Percentiles rank a stretch among this genome's conserved stretches.
phyloP scores from a whole-genome alignment of 1,140 invertebrate species.

The Tetramorium simillimum region DNA sequence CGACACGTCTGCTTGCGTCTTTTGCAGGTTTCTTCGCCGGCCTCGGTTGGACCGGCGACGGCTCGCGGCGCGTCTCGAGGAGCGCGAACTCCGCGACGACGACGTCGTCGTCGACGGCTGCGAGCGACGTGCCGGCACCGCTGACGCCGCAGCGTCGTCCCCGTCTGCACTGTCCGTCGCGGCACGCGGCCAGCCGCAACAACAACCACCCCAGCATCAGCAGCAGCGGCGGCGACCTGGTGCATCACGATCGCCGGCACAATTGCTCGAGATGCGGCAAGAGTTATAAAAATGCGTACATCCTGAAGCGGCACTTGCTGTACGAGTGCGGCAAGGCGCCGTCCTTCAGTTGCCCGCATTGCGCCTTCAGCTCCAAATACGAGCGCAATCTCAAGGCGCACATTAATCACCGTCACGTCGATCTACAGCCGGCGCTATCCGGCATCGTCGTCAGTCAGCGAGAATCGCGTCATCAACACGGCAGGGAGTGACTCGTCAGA shows the following conservation, averaged over 20 bases:
- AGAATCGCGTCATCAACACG: constrained; percentile 52
- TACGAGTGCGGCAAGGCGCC: constrained; percentile 86
- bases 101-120: constrained; percentile 71
- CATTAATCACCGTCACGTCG: constrained; percentile 83
- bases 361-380: constrained; percentile 85
- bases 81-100: constrained; percentile 75
- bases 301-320: constrained; percentile 84
- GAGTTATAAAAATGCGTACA: constrained; percentile 85
- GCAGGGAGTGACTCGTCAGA: constrained; percentile 42
- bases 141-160: constrained; percentile 81
- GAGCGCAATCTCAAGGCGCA: constrained; percentile 85
- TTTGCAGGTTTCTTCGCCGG: constrained; percentile 82
- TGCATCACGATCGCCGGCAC: constrained; percentile 80
- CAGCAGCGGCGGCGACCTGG: constrained; percentile 55
- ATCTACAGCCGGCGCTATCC: constrained; percentile 68
- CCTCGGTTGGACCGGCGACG: constrained; percentile 80
- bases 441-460: constrained; percentile 73
- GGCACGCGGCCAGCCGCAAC: constrained; percentile 76
- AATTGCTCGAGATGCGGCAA: constrained; percentile 84
- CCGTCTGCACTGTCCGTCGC: constrained; percentile 79
- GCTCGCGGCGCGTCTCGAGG: constrained; percentile 43
- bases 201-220: constrained; percentile 78
- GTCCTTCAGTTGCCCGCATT: constrained; percentile 86
- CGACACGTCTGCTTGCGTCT: constrained; percentile 64
- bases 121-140: constrained; percentile 78